Base-by-base conservation (phyloP, 2,888 invertebrate species). In the Siphonodentalium dalli region DNA sequence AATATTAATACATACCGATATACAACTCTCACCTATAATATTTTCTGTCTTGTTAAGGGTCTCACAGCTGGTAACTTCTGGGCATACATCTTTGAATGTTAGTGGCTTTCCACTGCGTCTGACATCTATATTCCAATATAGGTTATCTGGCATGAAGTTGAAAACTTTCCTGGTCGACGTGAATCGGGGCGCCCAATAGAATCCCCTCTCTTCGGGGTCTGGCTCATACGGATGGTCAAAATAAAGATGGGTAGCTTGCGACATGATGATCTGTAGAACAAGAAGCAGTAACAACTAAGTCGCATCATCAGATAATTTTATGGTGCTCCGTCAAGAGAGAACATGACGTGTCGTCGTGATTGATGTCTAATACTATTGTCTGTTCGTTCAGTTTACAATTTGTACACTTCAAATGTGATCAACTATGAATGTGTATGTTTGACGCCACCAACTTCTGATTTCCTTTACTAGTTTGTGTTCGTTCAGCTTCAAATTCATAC, bases 111-210 rank as follows among this genome's bases (percentile, higher is more conserved):
- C 77, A 11, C 63, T 66, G 44, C 69, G 43, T 15, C 50, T 54
- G 7, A 61, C 63, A 37, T 67, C 68, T 4, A 69, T 66, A 42
- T 69, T 72, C 18, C 60, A 65, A 35, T 69, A 72, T 6, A 73
- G 48, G 43, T 63, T 61, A 28, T 67, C 69, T 7, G 78, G 74
- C 54, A 71, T 61, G 44, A 72, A 73, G 8, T 63, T 54, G 42
- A 75, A 75, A 2, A 69, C 61, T 45, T 72, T 76, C 9, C 58
- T 46, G 1, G 74, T 73, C 61, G 72, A 70, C 7, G 72, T 69
- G 53, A 65, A 78, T 13, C 77, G 63, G 0, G 77, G 62, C 0
- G 78, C 79, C 80, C 80, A 80, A 54, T 74, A 74, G 21, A 76
- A 51, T 3, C 80, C 80, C 21, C 75, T 61, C 51, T 77, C 77